Conservation (phyloP, 1,140 invertebrate species). For the Gonioctena quinquepunctata region DNA sequence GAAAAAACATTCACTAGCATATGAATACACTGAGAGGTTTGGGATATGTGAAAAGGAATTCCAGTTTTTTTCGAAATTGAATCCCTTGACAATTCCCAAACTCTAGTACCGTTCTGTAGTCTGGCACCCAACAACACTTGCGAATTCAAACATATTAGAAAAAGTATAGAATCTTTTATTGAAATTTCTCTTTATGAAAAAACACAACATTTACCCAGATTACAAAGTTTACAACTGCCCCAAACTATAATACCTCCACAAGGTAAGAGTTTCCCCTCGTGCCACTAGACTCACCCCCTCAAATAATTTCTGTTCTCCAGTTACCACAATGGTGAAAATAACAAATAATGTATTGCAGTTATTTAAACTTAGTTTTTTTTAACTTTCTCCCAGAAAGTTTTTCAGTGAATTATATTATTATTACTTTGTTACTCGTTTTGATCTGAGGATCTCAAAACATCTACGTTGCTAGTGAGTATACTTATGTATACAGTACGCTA, state of each 20-base stretch:
- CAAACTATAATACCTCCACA: not conserved
- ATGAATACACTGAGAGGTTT: too few species aligned
- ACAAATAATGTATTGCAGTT: too few species aligned
- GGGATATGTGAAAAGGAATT: too few species aligned
- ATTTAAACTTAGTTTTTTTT: not conserved
- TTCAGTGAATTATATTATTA: not conserved
- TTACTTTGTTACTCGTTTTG: too few species aligned
- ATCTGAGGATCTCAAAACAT: too few species aligned
- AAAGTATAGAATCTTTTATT: not conserved
- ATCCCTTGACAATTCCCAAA: not conserved
- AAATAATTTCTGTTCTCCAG: too few species aligned
- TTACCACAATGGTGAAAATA: too few species aligned
- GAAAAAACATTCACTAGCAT: too few species aligned
- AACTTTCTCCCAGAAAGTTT: not conserved
- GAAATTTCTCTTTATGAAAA: not conserved
- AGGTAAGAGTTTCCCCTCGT: not conserved
- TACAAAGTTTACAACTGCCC: not conserved
- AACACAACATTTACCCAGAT: not conserved
- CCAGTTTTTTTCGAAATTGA: not conserved
- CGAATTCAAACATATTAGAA: not conserved
- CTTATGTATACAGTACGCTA: too few species aligned
- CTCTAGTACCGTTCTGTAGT: not conserved
- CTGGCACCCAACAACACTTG: not conserved
- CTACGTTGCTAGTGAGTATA: not conserved
- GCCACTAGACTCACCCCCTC: not conserved